These are phyloP conservation scores for Platysternon megacephalum DNA, from an alignment of 2,113 vertebrate species.

Conservation along the genomic window DNA sequence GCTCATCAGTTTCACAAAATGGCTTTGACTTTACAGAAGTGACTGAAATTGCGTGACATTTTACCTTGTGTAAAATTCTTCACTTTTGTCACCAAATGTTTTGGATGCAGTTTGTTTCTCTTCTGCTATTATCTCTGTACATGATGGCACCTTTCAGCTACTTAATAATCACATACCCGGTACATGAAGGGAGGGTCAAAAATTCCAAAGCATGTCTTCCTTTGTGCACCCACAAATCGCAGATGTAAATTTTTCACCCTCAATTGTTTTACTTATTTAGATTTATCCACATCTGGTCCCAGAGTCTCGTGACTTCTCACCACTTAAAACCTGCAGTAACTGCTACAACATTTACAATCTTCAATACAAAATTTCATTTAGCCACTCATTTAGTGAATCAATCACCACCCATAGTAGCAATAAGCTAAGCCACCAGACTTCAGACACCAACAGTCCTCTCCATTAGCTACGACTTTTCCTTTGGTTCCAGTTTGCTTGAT, in stretches of 20 bases:
- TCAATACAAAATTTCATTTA: not conserved
- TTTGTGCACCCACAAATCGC: not conserved
- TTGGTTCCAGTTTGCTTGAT: not conserved
- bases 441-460: not conserved
- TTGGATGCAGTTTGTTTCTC: not conserved
- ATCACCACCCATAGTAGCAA: not conserved
- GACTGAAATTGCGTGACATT: not conserved
- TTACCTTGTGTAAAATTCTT: not conserved
- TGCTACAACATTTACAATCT: not conserved
- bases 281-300: not conserved
- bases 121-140: not conserved
- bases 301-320: not conserved
- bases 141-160: not conserved
- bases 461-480: not conserved
- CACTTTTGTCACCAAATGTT: not conserved
- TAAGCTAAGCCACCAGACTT: accelerated
- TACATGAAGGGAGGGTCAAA: not conserved
- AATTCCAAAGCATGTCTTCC: too few species aligned
- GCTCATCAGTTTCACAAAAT: not conserved
- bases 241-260: not conserved
- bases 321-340: not conserved
- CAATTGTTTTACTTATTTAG: not conserved
- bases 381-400: not conserved
- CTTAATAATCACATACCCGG: not conserved
- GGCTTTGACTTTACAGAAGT: not conserved